Percentiles rank a stretch among this genome's conserved stretches.
Evolutionary conservation across 2,113 vertebrate genomes (phyloP).

Genomic region (Rissa tridactyla): DNA sequence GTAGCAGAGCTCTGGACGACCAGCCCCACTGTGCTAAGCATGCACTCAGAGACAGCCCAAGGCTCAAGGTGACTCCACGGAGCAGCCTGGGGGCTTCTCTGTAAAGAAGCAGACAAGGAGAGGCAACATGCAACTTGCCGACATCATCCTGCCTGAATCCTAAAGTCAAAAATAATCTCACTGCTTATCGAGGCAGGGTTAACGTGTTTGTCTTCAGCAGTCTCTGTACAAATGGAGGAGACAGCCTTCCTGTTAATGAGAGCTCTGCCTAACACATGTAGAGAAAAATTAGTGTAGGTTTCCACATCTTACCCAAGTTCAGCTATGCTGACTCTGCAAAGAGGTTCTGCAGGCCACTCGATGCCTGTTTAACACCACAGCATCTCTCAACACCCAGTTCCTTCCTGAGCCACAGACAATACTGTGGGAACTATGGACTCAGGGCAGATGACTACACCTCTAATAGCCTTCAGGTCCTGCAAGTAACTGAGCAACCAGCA

Average conservation of each 20-base stretch:
- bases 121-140: background rate
- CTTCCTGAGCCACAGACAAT: background rate
- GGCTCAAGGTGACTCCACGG: background rate
- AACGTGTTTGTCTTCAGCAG: background rate
- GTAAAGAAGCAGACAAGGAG: background rate
- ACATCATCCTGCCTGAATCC: background rate
- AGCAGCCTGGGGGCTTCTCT: background rate
- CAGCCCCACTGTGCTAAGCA: background rate
- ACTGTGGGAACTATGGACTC: background rate
- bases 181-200: background rate
- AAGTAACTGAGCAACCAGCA: background rate
- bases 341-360: background rate
- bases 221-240: background rate
- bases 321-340: background rate
- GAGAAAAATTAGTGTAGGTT: background rate
- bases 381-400: background rate
- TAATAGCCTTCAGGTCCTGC: background rate
- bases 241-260: background rate
- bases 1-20: background rate
- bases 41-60: background rate
- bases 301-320: background rate
- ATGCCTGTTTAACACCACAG: background rate
- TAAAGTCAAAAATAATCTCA: background rate
- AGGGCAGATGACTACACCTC: background rate
- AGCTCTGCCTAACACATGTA: background rate